These are phyloP conservation scores for Paraplagusia blochii DNA, from an alignment of 2,113 vertebrate species.

Conservation along the genomic window DNA sequence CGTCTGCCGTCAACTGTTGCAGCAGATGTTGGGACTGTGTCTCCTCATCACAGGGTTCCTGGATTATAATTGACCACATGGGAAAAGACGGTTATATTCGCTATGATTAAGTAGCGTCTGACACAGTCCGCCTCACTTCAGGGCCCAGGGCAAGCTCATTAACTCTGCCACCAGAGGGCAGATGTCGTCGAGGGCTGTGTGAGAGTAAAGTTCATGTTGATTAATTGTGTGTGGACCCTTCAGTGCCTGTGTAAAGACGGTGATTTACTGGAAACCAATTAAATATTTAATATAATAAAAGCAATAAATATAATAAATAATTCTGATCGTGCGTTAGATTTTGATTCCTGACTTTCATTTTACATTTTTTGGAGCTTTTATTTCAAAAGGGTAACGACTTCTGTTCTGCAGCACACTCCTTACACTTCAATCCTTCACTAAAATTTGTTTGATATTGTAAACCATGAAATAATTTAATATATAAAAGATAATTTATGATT, in stretches of 20 bases:
- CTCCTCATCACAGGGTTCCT: conserved; percentile 27
- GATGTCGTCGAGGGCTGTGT: conserved; percentile 54
- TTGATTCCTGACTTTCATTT: too few relatives aligned
- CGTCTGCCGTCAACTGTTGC: not conserved
- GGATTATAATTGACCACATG: conserved; percentile 44
- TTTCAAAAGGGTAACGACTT: too few relatives aligned
- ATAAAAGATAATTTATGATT: too few relatives aligned
- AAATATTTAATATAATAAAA: too few relatives aligned
- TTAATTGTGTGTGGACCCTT: not conserved
- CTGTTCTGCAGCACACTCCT: too few relatives aligned
- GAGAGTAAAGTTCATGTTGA: conserved; percentile 16
- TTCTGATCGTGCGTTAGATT: too few relatives aligned
- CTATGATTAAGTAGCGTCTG: conserved; percentile 27
- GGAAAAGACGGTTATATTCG: conserved; percentile 26
- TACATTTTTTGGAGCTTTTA: too few relatives aligned
- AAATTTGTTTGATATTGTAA: too few relatives aligned
- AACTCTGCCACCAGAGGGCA: conserved; percentile 68
- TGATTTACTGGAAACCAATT: too few relatives aligned
- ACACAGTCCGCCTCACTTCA: conserved; percentile 16
- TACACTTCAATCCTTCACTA: too few relatives aligned
- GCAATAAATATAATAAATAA: too few relatives aligned
- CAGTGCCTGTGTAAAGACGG: not conserved
- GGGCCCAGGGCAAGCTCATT: conserved; percentile 41
- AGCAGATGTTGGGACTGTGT: conserved; percentile 19
- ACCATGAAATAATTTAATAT: too few relatives aligned